These are phyloP conservation scores for Chloroceryle amazona DNA, from an alignment of 2,797 vertebrate species.

Conservation along the genomic window DNA sequence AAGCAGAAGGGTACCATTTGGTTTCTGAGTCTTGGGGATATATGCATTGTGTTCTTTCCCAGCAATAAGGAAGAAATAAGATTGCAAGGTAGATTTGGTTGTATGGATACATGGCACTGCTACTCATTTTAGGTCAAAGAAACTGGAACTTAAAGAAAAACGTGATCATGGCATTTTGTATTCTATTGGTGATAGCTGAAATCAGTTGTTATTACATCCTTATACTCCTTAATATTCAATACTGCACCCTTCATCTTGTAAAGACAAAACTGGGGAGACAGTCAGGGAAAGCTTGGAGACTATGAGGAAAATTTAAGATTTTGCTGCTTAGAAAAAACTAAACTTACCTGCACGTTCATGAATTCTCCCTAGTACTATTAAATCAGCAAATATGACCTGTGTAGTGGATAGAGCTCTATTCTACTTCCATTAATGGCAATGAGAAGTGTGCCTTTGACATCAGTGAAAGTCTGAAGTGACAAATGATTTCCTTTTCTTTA, in stretches of 20 bases:
- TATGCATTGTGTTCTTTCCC: accelerated
- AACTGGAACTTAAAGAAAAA: neutral
- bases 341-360: neutral
- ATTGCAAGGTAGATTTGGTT: neutral
- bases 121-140: neutral
- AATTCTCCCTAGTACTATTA: slow-evolving; percentile 10
- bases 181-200: neutral
- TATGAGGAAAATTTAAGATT: neutral
- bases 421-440: neutral
- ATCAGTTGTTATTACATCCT: neutral
- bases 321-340: neutral
- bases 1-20: neutral
- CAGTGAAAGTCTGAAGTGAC: neutral
- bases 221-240: neutral
- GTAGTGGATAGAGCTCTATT: neutral
- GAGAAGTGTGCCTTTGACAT: slow-evolving; percentile 20
- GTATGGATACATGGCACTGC: neutral
- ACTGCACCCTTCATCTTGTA: neutral
- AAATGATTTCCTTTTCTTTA: slow-evolving; percentile 11
- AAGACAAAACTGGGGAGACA: neutral
- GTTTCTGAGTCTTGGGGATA: neutral
- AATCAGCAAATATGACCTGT: slow-evolving; percentile 20
- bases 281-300: neutral
- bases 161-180: neutral
- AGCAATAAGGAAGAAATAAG: neutral